phyloP scores from a whole-genome alignment of 2,113 vertebrate genomes.

The Myrmophylax atrothorax region DNA sequence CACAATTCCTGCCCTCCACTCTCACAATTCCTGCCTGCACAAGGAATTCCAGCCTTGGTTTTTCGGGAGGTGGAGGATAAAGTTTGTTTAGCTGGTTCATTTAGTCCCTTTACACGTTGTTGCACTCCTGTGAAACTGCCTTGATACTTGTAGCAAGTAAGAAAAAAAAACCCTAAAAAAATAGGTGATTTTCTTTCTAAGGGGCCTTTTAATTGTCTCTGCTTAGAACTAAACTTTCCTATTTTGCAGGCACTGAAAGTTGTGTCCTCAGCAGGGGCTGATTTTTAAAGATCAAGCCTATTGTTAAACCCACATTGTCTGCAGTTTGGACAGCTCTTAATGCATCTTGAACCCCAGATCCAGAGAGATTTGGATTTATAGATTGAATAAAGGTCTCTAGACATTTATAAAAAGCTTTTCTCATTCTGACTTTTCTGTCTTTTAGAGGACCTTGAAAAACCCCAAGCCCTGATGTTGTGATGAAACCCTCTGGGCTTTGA shows the following conservation, averaged over 20 bases:
- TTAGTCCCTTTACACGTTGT: background rate
- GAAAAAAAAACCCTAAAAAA: background rate
- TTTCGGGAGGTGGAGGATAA: background rate
- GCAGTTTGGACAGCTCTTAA: constrained; percentile 1
- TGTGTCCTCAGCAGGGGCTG: background rate
- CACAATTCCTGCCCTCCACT: too few relatives aligned
- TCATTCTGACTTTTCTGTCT: background rate
- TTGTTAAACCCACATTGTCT: constrained; percentile 35
- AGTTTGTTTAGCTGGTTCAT: background rate
- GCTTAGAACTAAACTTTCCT: background rate
- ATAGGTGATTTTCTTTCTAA: background rate
- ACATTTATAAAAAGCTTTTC: background rate
- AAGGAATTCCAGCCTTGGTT: background rate
- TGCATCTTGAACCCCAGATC: background rate
- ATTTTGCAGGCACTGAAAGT: background rate
- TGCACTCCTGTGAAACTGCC: background rate
- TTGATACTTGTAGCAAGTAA: background rate
- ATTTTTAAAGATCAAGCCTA: background rate
- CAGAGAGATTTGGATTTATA: background rate
- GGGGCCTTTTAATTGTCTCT: background rate
- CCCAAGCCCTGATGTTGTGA: background rate
- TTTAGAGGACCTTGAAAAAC: background rate
- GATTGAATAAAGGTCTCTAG: background rate
- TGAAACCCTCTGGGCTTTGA: background rate
- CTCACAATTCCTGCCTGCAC: too few relatives aligned